phyloP scores from a whole-genome alignment of 2,113 vertebrate genomes.

The Podarcis cretensis region DNA sequence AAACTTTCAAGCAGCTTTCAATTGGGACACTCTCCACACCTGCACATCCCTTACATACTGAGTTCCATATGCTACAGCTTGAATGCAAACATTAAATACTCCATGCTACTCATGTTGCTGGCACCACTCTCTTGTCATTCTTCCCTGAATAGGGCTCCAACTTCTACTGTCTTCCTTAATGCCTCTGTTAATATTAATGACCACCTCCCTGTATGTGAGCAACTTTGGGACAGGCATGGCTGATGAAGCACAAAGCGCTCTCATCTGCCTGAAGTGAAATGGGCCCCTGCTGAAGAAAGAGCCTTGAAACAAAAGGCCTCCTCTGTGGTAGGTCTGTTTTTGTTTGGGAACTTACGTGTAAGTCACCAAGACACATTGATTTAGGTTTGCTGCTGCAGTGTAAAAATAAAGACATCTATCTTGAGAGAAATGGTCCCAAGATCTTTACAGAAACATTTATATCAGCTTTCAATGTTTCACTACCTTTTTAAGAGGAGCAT shows the following conservation, averaged over 20 bases:
- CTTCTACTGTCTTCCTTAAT: not conserved
- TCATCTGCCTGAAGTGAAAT: conserved; percentile 24
- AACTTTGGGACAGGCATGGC: conserved; percentile 33
- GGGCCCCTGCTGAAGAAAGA: not conserved
- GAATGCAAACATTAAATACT: conserved; percentile 21
- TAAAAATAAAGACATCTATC: not conserved
- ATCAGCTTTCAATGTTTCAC: not conserved
- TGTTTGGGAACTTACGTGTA: not conserved
- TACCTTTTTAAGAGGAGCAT: conserved; percentile 6
- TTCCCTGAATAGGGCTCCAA: conserved; percentile 22
- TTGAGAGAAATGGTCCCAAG: not conserved
- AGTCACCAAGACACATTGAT: conserved; percentile 8
- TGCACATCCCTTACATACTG: not conserved
- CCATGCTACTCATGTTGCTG: conserved; percentile 3
- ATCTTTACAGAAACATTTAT: conserved; percentile 2
- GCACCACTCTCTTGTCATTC: conserved; percentile 11
- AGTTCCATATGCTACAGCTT: conserved; percentile 4
- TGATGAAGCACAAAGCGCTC: conserved; percentile 32
- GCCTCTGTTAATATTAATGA: conserved; percentile 54
- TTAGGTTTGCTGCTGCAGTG: conserved; percentile 26
- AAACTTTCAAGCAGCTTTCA: not conserved
- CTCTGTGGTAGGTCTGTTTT: conserved; percentile 29
- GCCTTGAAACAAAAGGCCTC: conserved; percentile 13
- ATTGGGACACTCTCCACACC: too few species aligned
- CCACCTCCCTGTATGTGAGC: conserved; percentile 30